Conservation (phyloP, 2,113 vertebrate species). For the Dendropsophus ebraccatus region DNA sequence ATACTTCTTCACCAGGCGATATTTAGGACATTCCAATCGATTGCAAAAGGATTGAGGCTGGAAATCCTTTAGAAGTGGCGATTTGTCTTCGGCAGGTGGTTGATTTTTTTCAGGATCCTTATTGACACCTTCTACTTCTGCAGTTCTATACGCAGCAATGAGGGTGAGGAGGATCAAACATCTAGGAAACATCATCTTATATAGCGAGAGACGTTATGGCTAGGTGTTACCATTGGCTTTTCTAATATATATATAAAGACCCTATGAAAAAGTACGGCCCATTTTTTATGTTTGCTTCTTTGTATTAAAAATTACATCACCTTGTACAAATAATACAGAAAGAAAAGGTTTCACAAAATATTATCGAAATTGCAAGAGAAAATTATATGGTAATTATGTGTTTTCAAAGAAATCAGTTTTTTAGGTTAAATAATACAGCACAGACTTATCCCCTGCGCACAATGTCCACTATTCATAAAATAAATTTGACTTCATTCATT, state of each 20-base stretch:
- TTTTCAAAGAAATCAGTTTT: not conserved
- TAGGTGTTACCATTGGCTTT: not conserved
- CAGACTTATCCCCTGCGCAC: not conserved
- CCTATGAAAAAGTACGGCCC: not conserved
- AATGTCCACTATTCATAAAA: not conserved
- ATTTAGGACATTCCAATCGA: not conserved
- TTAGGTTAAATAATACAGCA: not conserved
- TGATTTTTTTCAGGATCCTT: not conserved
- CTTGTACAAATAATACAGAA: not conserved
- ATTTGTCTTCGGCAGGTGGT: not conserved
- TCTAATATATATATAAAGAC: not conserved
- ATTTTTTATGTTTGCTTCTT: not conserved
- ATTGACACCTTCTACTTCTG: not conserved
- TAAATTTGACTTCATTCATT: not conserved
- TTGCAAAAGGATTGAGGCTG: not conserved
- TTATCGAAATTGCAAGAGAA: not conserved
- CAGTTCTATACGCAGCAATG: not conserved
- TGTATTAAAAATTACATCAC: not conserved
- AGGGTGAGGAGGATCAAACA: not conserved
- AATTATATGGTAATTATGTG: not conserved
- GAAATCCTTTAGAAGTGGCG: too few species aligned
- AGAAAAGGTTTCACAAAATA: not conserved
- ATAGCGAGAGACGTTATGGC: not conserved
- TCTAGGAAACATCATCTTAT: not conserved
- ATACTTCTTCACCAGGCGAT: not conserved